Conservation (phyloP, 2,797 vertebrate genomes). For the Sebastes cheni region DNA sequence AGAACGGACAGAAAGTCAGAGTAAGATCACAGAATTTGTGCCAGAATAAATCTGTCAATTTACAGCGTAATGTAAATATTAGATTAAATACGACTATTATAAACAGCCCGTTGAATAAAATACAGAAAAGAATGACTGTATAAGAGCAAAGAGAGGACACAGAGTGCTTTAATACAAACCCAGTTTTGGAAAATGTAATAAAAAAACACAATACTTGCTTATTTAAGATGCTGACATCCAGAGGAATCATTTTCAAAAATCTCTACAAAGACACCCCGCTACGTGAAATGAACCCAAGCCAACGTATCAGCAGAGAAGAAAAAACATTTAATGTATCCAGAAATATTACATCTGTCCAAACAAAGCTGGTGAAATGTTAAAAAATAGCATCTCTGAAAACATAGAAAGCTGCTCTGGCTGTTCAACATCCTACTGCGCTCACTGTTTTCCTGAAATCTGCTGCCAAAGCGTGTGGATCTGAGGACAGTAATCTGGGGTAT, state of each 20-base stretch:
- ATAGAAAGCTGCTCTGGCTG: background rate
- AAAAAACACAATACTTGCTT: background rate
- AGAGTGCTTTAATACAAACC: background rate
- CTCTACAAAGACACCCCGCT: background rate
- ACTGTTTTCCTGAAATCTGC: background rate
- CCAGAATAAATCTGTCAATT: background rate
- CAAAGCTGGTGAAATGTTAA: background rate
- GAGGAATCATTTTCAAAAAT: background rate
- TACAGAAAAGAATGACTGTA: background rate
- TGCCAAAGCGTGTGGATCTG: background rate
- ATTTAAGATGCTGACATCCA: background rate
- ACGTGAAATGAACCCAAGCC: background rate
- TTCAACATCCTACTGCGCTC: background rate
- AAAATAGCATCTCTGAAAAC: background rate
- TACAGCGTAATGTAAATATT: background rate
- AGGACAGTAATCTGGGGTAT: background rate
- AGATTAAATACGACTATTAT: background rate
- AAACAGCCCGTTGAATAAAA: background rate
- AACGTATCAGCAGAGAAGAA: background rate
- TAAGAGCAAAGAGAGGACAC: background rate
- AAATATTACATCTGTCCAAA: background rate
- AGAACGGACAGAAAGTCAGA: constrained; percentile 20
- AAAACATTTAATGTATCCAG: background rate
- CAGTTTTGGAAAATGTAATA: background rate
- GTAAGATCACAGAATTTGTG: background rate